Evolutionary conservation across 2,888 invertebrate genomes (phyloP).

Genomic region (Archips crataeganus): DNA sequence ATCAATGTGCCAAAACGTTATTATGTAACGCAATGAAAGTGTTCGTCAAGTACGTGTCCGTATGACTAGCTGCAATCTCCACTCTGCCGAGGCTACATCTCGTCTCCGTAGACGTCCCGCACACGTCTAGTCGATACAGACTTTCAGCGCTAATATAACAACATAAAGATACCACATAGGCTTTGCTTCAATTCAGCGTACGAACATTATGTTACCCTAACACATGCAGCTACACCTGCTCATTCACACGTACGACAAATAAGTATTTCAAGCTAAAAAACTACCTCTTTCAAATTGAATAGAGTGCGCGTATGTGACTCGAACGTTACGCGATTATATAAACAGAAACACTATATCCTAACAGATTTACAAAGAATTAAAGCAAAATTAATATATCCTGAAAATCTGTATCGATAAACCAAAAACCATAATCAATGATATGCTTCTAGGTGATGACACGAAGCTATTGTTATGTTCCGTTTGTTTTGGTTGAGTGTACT

Average conservation of each 20-base stretch:
- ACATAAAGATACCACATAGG: background rate
- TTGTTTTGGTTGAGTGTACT: constrained; percentile 74
- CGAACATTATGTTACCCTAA: background rate
- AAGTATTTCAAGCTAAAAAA: background rate
- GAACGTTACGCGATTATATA: background rate
- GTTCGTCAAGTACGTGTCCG: constrained; percentile 72
- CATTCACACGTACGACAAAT: background rate
- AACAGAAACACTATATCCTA: constrained; percentile 3
- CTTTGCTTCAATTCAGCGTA: constrained; percentile 33
- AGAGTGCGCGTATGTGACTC: constrained; percentile 6
- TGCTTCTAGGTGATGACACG: constrained; percentile 85
- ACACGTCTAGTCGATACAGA: constrained; percentile 69
- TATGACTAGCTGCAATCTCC: constrained; percentile 78
- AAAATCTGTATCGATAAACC: constrained; percentile 70
- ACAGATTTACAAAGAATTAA: constrained; percentile 28
- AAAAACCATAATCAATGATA: constrained; percentile 64
- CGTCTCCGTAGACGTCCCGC: constrained; percentile 71
- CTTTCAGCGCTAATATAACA: constrained; percentile 56
- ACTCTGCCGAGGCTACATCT: constrained; percentile 71
- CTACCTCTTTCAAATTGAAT: constrained; percentile 1
- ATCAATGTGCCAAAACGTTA: constrained; percentile 83
- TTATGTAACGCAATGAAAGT: constrained; percentile 83
- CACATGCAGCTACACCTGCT: background rate
- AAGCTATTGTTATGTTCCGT: constrained; percentile 78
- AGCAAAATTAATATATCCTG: constrained; percentile 52